phyloP scores from a whole-genome alignment of 2,797 vertebrate genomes.

The Syncerus caffer region DNA sequence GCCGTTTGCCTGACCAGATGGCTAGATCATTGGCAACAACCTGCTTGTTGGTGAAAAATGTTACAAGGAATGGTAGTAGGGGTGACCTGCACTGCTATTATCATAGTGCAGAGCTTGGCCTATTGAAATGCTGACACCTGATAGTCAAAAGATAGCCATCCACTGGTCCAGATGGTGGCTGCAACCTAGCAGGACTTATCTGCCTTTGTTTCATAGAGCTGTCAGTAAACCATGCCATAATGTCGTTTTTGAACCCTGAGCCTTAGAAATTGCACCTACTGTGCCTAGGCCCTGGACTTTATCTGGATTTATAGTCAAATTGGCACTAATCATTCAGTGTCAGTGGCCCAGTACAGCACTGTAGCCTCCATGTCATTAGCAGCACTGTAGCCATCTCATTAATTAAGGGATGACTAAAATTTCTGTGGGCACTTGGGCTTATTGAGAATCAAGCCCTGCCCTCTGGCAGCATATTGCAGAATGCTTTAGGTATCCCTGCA shows the following conservation, averaged over 20 bases:
- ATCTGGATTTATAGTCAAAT: background rate
- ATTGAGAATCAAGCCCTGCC: background rate
- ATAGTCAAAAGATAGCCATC: background rate
- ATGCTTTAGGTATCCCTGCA: background rate
- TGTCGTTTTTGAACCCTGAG: background rate
- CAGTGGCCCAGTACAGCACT: background rate
- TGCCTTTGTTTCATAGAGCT: background rate
- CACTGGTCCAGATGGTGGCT: background rate
- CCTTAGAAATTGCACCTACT: background rate
- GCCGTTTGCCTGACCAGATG: background rate
- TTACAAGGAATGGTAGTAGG: background rate
- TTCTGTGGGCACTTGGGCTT: background rate
- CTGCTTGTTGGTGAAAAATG: background rate
- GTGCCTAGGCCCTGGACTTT: background rate
- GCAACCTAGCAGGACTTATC: background rate
- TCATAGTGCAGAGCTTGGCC: background rate
- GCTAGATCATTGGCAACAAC: background rate
- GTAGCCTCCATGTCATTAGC: background rate
- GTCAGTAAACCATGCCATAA: background rate
- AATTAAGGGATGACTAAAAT: background rate
- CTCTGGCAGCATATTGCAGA: background rate
- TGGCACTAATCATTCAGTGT: background rate
- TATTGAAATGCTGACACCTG: background rate
- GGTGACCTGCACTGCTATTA: background rate
- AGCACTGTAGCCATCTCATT: background rate